A percentile compares a stretch with the other conserved stretches of the same genome.
Evolutionary conservation across 2,888 invertebrate genomes (phyloP).

Genomic region (Acrobeloides nanus): DNA sequence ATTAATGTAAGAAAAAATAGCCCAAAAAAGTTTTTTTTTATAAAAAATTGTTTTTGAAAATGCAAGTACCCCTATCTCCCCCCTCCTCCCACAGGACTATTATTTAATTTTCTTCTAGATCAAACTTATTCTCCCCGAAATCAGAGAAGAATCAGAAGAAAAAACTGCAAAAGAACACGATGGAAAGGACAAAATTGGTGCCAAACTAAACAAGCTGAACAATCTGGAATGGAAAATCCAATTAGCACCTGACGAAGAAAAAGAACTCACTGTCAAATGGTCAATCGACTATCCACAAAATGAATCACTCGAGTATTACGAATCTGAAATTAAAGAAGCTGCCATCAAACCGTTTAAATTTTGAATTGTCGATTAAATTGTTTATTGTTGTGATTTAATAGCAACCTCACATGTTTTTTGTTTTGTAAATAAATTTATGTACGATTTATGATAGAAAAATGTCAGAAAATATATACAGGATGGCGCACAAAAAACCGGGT

Average conservation of each 20-base stretch:
- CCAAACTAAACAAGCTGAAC: constrained; percentile 38
- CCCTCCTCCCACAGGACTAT: not conserved
- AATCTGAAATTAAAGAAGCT: too few relatives aligned
- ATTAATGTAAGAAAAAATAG: constrained; percentile 27
- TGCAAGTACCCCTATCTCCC: not conserved
- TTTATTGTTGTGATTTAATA: not conserved
- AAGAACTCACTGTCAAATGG: constrained; percentile 38
- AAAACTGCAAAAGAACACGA: constrained; percentile 4
- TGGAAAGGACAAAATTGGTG: constrained; percentile 27
- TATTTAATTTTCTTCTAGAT: constrained; percentile 14
- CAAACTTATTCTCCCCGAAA: constrained; percentile 18
- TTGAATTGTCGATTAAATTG: too few relatives aligned
- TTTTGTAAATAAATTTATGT: not conserved
- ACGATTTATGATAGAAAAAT: not conserved
- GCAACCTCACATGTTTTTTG: not conserved
- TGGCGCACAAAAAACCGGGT: too few relatives aligned
- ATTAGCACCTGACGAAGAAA: constrained; percentile 37
- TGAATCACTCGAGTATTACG: constrained; percentile 30
- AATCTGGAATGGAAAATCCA: constrained; percentile 45
- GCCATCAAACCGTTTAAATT: too few relatives aligned
- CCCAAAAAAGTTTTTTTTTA: not conserved
- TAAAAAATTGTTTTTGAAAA: not conserved
- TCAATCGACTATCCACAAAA: constrained; percentile 41
- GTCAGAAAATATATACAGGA: too few relatives aligned
- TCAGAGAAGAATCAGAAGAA: constrained; percentile 9